phyloP scores from a whole-genome alignment of 2,888 invertebrate genomes.

The Ametastegia equiseti region DNA sequence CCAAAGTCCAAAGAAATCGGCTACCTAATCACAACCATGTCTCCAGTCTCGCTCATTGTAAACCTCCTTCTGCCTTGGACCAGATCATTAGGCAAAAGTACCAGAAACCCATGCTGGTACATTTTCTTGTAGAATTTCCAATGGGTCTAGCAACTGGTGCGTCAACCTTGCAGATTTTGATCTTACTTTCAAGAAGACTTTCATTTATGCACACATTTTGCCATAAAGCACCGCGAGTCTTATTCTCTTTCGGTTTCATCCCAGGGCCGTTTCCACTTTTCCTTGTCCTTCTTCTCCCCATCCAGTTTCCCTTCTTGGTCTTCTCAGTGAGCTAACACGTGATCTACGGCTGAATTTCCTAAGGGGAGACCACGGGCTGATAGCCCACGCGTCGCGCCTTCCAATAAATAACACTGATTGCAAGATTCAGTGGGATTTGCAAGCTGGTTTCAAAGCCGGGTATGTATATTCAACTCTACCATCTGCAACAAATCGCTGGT shows the following conservation, averaged over 20 bases:
- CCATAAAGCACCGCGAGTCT: not conserved
- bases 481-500: not conserved
- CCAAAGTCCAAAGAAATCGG: not conserved
- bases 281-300: not conserved
- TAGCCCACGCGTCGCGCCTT: slow-evolving; percentile 50
- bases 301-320: not conserved
- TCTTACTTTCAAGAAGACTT: not conserved
- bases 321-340: slow-evolving; percentile 48
- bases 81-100: too few relatives aligned
- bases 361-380: slow-evolving; percentile 40
- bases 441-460: not conserved
- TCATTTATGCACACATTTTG: not conserved
- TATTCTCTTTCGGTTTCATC: not conserved
- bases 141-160: too few relatives aligned
- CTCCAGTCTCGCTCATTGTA: not conserved
- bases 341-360: slow-evolving; percentile 57
- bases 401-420: slow-evolving; percentile 60
- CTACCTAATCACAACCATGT: not conserved
- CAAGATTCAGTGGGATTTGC: slow-evolving; percentile 54
- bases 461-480: not conserved
- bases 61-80: too few relatives aligned
- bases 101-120: too few relatives aligned
- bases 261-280: not conserved
- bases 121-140: too few relatives aligned
- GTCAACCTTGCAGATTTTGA: not conserved